Conservation (phyloP, 1,140 invertebrate species). For the Papilio polytes region DNA sequence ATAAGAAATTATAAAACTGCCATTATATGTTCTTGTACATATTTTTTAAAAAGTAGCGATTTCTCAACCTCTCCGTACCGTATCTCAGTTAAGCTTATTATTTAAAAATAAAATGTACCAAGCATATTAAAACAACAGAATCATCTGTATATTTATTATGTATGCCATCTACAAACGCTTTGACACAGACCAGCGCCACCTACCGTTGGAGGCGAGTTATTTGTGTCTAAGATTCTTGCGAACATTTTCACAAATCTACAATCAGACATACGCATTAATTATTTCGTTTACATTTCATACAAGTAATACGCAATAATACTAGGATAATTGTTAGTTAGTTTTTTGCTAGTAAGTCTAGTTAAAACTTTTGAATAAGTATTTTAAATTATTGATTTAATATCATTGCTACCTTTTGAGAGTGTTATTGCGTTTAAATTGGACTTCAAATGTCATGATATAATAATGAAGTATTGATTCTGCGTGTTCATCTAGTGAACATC, state of each 20-base stretch:
- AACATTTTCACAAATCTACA: background rate
- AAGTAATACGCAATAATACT: background rate
- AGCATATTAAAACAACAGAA: background rate
- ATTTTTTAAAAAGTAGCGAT: too few species aligned
- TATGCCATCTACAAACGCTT: background rate
- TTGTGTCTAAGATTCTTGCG: background rate
- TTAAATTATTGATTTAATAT: background rate
- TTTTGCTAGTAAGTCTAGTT: background rate
- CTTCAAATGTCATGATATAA: constrained; percentile 1
- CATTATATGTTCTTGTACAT: background rate
- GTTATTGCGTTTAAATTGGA: background rate
- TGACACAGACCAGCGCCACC: background rate
- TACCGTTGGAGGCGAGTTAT: background rate
- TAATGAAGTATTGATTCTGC: background rate
- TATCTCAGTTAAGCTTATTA: too few species aligned
- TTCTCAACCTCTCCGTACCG: too few species aligned
- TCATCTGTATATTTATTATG: background rate
- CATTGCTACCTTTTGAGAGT: background rate
- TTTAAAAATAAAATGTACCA: background rate
- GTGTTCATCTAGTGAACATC: background rate
- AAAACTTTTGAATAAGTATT: background rate
- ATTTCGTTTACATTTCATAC: background rate
- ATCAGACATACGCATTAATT: background rate
- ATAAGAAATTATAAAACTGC: background rate
- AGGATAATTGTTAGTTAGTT: background rate